Evolutionary conservation across 2,888 invertebrate genomes (phyloP), one percentile per base, ranked within the genome.

Genomic region (Psylliodes chrysocephalus): DNA sequence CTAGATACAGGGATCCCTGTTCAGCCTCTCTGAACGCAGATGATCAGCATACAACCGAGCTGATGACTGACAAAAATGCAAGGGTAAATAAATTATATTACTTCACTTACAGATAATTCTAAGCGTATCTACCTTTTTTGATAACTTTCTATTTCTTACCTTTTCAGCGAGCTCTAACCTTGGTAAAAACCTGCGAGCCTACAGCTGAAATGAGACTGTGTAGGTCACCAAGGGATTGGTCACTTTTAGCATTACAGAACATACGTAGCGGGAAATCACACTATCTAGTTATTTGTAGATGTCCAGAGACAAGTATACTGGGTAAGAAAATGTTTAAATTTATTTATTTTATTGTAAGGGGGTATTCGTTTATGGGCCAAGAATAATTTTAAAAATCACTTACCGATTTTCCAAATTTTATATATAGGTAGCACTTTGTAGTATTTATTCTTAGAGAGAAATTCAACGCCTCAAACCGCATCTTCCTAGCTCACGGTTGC

Each of bases 181-280:
- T 96, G 76, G 94, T 95, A 74, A 96, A 96, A 84, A 95, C 95
- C 4, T 96, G 96, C 81, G 96, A 96, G 83, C 92, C 94, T 0
- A 93, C 93, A n/a, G 89, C 91, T 1, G 94, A 94, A 82, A 94
- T 96, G 91, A 86, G 95, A 60, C 90, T 93, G 75, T 96, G 96
- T 79, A 87, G 93, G 77, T 89, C 92, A 19, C 94, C 95, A 0
- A 87, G 93, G 69, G 96, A 96, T 80, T 96, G 96, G 96, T 94
- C 95, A 2, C 84, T 96, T 54, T 82, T 96, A 59, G 96, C 96
- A 3, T 84, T 96, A 64, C 96, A 96, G 83, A 96, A 95, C 79
- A 92, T 94, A 38, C 86, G 95, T 74, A 96, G 95, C 3, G 95
- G 95, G 71, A 96, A 96, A 83, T 95, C 95, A 1, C 95, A 96